Conservation (phyloP, 1,140 invertebrate genomes). For the Caenorhabditis inopinata region DNA sequence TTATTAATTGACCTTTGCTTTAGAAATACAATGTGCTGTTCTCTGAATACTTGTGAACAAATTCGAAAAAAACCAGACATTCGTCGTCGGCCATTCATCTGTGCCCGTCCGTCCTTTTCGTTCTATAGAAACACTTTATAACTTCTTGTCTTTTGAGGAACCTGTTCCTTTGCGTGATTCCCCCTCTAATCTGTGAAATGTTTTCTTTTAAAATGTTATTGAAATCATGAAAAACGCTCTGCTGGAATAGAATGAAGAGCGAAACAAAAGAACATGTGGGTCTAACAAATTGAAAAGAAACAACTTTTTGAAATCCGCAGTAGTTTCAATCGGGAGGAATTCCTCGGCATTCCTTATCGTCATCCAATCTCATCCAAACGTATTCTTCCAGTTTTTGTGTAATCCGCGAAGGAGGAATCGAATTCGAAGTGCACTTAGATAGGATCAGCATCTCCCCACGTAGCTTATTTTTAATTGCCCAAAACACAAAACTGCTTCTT, state of each 20-base stretch:
- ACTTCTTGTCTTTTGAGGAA: slow-evolving; percentile 22
- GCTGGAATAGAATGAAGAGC: neutral
- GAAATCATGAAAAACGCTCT: neutral
- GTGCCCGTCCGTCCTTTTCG: neutral
- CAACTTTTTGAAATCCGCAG: neutral
- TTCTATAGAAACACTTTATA: slow-evolving; percentile 14
- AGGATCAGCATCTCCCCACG: neutral
- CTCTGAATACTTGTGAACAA: neutral
- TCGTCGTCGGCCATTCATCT: neutral
- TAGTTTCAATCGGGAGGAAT: slow-evolving; percentile 10
- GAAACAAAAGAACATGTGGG: neutral
- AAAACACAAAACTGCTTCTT: too few species aligned
- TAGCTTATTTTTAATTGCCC: too few species aligned
- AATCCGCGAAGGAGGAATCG: neutral
- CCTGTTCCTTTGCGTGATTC: neutral
- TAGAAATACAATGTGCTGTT: neutral
- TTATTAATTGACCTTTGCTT: neutral
- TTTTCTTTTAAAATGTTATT: neutral
- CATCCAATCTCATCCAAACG: neutral
- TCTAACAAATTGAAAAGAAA: neutral
- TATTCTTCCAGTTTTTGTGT: slow-evolving; percentile 27
- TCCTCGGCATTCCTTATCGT: neutral
- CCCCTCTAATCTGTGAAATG: neutral
- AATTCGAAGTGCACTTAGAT: slow-evolving; percentile 11
- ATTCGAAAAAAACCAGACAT: neutral